Evolutionary conservation across 1,140 invertebrate genomes (phyloP), one percentile per base, ranked within the genome.

Genomic region (Apis cerana): DNA sequence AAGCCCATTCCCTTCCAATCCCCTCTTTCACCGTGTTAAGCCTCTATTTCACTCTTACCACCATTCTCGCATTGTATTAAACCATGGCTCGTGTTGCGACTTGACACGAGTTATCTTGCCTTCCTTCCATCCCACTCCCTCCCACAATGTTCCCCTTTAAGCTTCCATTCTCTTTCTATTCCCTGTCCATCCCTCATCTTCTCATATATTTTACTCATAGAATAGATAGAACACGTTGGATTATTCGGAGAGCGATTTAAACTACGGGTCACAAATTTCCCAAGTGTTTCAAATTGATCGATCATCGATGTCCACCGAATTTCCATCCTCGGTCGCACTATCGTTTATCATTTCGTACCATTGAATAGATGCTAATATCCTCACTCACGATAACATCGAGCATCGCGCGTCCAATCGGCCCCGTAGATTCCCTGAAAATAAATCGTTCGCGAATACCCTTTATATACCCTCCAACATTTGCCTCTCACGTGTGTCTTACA

Each of bases 201-300:
- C 9, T 15, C n/a, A 33, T 23, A 52, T 33, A 64, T 56, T 62
- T 13, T 52, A 74, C 23, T 33, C 61, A 79, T 64, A 68, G 48
- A 61, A 82, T 75, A 33, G 33, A 64, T 43, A 33, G 33, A 33
- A 33, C 33, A 33, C 68, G 58, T 52, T 83, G 69, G 64, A 89
- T 89, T 78, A 88, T 85, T 88, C 87, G 68, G 11, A n/a, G 86
- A 85, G 74, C 83, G 85, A 88, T 88, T 85, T 82, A 88, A 88
- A 83, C 74, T 76, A 82, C 76, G 72, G 56, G 61, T 68, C 77
- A 87, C 75, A 54, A 76, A 87, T 85, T 82, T 82, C 48, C 72
- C 80, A 50, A 79, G 71, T 72, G 75, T 69, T 54, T 23, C 58
- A 23, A 27, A 50, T 43, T 62, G 75, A 87, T 88, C 74, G 77